These are phyloP conservation scores for Lepus townsendii DNA, from an alignment of 2,797 vertebrate genomes.

Conservation along the genomic window DNA sequence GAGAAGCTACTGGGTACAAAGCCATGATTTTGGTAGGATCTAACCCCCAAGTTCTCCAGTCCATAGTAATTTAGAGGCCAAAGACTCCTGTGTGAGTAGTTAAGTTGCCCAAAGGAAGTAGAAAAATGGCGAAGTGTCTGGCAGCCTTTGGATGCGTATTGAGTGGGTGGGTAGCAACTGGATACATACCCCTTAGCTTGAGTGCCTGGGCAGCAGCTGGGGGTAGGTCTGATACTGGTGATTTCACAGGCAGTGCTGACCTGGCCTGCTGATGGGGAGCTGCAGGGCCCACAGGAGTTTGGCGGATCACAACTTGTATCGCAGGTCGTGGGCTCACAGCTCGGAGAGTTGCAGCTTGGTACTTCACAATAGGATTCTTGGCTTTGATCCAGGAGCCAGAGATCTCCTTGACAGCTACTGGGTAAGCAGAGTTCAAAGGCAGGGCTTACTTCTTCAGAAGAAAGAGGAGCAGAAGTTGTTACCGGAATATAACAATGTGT, in stretches of 20 bases:
- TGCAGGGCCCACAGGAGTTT: neutral
- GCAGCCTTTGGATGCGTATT: neutral
- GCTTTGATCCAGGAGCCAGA: slow-evolving; percentile 77
- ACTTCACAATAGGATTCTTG: slow-evolving; percentile 19
- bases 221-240: neutral
- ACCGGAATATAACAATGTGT: slow-evolving; percentile 50
- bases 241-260: neutral
- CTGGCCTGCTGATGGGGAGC: neutral
- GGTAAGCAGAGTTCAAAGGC: slow-evolving; percentile 59
- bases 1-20: neutral
- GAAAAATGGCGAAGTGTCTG: neutral
- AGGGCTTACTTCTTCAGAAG: slow-evolving; percentile 31
- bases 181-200: slow-evolving; percentile 61
- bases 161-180: neutral
- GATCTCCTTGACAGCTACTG: slow-evolving; percentile 72
- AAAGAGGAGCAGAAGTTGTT: slow-evolving; percentile 2
- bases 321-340: slow-evolving; percentile 37
- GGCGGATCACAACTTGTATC: neutral
- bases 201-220: neutral
- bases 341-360: neutral
- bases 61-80: neutral
- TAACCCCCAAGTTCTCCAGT: neutral
- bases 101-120: neutral
- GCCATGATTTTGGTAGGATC: slow-evolving; percentile 17
- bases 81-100: neutral